A percentile compares a stretch with the other conserved stretches of the same genome.
Evolutionary conservation across 2,113 vertebrate genomes (phyloP).

Genomic region (Miniopterus natalensis): DNA sequence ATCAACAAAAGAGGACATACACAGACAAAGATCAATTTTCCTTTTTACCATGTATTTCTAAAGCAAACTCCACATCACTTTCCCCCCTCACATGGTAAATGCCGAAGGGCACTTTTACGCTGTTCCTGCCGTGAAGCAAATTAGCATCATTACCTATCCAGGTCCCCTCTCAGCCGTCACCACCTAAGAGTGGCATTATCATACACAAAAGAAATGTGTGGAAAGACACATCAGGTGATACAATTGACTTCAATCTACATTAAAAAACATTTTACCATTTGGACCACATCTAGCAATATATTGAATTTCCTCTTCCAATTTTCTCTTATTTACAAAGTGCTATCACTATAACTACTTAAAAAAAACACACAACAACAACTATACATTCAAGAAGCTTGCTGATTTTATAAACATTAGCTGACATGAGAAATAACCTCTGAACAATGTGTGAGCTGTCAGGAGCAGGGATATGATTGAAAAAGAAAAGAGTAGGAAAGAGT

Average conservation of each 20-base stretch:
- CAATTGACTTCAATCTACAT: constrained; percentile 64
- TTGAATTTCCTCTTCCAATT: constrained; percentile 65
- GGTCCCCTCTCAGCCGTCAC: background rate
- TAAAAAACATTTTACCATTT: constrained; percentile 63
- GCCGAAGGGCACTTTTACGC: constrained; percentile 36
- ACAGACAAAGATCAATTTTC: constrained; percentile 79
- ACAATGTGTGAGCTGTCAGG: background rate
- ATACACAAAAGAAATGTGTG: constrained; percentile 69
- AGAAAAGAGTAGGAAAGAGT: background rate
- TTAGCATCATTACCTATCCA: constrained; percentile 67
- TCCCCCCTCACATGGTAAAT: background rate
- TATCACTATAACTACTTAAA: background rate
- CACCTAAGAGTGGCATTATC: constrained; percentile 48
- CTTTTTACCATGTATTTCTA: constrained; percentile 63
- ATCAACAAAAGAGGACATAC: constrained; percentile 74
- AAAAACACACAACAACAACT: background rate
- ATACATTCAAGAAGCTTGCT: constrained; percentile 38
- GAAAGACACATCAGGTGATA: constrained; percentile 34
- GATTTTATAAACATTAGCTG: constrained; percentile 34
- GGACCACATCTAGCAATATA: constrained; percentile 29
- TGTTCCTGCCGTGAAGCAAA: constrained; percentile 24
- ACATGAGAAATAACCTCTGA: constrained; percentile 27
- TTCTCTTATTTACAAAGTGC: constrained; percentile 67
- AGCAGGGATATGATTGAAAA: background rate
- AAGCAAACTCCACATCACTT: constrained; percentile 63